Conservation (phyloP, 2,797 vertebrate genomes). For the Lemur catta region DNA sequence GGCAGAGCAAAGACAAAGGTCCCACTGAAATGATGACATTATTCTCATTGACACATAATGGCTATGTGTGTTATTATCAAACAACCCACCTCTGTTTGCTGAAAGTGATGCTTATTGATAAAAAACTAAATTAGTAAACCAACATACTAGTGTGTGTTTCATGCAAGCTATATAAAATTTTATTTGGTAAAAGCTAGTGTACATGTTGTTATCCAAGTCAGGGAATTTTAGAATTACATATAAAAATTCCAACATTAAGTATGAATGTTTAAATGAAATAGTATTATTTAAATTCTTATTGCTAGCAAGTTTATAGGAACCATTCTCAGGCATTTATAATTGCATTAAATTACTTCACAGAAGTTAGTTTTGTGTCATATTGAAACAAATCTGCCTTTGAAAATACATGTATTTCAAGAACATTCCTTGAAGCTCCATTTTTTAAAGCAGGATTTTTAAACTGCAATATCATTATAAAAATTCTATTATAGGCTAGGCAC, state of each 20-base stretch:
- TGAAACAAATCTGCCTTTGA: conserved; percentile 4
- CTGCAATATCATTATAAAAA: neutral
- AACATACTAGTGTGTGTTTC: neutral
- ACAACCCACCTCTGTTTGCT: neutral
- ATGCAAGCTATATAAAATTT: neutral
- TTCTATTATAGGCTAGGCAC: neutral
- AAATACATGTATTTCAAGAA: neutral
- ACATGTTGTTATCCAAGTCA: neutral
- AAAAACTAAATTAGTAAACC: neutral
- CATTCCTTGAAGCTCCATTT: neutral
- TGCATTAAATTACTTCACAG: neutral
- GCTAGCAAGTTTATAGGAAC: neutral
- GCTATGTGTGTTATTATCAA: neutral
- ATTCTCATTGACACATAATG: neutral
- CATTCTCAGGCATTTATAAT: neutral
- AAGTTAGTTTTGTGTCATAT: conserved; percentile 1
- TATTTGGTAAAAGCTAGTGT: neutral
- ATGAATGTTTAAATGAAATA: neutral
- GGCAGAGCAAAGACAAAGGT: neutral
- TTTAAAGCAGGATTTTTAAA: neutral
- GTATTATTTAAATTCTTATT: conserved; percentile 8
- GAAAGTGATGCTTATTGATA: neutral
- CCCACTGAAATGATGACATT: neutral
- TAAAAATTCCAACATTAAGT: neutral
- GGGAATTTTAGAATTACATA: neutral